These are phyloP conservation scores for Halocaridina rubra DNA, from an alignment of 2,888 invertebrate species.

Conservation along the genomic window DNA sequence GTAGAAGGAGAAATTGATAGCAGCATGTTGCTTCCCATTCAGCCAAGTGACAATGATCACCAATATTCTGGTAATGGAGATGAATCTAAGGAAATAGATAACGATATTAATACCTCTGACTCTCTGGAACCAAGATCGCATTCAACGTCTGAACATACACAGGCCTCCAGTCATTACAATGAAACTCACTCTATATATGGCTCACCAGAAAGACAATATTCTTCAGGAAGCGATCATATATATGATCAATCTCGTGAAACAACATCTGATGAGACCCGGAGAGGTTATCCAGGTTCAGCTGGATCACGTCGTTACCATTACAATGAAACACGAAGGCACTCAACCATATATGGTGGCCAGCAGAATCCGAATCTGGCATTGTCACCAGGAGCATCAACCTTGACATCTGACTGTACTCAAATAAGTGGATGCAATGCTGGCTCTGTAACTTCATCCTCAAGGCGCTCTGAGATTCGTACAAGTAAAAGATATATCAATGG, in stretches of 20 bases:
- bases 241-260: not conserved
- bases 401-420: not conserved
- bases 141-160: too few relatives aligned
- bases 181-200: not conserved
- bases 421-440: not conserved
- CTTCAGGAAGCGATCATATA: not conserved
- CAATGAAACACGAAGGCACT: constrained; percentile 19
- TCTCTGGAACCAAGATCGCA: not conserved
- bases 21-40: not conserved
- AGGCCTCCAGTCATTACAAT: not conserved
- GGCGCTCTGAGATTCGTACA: constrained; percentile 25
- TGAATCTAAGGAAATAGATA: too few relatives aligned
- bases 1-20: not conserved
- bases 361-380: not conserved
- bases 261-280: not conserved
- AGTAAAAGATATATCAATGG: constrained; percentile 54
- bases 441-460: not conserved
- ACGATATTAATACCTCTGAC: not conserved
- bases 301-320: constrained; percentile 22
- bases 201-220: not conserved
- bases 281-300: not conserved
- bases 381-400: not conserved
- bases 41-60: not conserved
- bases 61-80: not conserved
- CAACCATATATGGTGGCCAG: not conserved